These are phyloP conservation scores for Tortricodes alternella DNA, from an alignment of 2,888 invertebrate genomes.

Conservation along the genomic window DNA sequence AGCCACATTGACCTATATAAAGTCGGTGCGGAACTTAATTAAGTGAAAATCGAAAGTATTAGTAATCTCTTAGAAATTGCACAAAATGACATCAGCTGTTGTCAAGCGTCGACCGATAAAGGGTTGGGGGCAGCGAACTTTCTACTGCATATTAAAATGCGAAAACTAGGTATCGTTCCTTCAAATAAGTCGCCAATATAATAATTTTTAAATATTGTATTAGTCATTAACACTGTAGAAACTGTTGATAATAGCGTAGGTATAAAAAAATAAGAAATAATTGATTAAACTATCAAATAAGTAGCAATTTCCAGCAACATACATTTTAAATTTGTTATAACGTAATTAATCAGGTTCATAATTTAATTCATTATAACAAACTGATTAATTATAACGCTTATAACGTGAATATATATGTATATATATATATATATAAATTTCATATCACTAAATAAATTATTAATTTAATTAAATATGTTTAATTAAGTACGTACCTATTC, in stretches of 20 bases:
- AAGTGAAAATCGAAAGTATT: not conserved
- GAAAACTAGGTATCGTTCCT: no score
- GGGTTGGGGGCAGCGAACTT: not conserved
- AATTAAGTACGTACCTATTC: conserved; percentile 10
- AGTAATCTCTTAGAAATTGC: not conserved
- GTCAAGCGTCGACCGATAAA: conserved; percentile 1
- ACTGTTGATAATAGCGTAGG: no score
- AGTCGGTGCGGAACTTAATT: no score
- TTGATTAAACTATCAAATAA: no score
- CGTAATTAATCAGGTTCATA: conserved; percentile 18
- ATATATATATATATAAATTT: conserved; percentile 11
- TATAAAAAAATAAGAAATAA: no score
- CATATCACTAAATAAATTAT: conserved; percentile 5
- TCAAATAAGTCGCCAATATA: not conserved
- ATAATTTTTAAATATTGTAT: no score
- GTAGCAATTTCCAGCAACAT: not conserved
- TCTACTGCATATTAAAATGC: no score
- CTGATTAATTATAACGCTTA: conserved; percentile 20
- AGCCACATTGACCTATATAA: no score
- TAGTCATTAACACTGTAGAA: no score
- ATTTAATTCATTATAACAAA: conserved; percentile 25
- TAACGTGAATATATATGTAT: conserved; percentile 9
- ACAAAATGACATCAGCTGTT: conserved; percentile 7
- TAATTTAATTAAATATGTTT: not conserved
- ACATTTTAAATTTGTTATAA: not conserved